Conservation (phyloP, 2,888 invertebrate genomes). For the Sphaerophoria rueppellii region DNA sequence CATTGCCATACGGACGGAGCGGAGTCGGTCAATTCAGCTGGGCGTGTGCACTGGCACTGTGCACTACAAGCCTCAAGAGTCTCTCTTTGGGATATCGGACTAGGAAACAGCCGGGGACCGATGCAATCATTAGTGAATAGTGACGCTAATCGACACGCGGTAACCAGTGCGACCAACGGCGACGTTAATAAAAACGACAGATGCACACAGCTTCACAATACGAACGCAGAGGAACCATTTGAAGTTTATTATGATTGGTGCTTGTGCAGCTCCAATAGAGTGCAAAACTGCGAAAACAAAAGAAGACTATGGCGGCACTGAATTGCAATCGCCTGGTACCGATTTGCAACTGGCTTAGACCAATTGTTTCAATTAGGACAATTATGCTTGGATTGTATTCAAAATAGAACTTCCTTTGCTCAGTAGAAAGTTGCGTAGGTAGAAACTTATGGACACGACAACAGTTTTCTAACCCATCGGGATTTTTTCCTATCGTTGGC, state of each 20-base stretch:
- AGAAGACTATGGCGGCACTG: neutral
- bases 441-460: neutral
- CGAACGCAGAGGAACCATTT: slow-evolving; percentile 8
- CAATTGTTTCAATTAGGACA: neutral
- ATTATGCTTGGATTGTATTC: neutral
- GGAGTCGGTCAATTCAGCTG: neutral
- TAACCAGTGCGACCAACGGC: neutral
- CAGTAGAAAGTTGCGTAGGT: neutral
- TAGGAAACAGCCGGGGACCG: neutral
- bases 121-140: neutral
- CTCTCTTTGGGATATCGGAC: neutral
- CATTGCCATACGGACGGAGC: neutral
- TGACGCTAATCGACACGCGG: neutral
- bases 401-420: neutral
- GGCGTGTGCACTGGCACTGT: neutral
- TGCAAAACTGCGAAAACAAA: slow-evolving; percentile 22
- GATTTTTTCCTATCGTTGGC: too few species aligned
- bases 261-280: neutral
- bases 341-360: neutral
- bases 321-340: neutral
- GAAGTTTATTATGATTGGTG: neutral
- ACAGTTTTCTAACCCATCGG: too few species aligned
- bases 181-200: slow-evolving; percentile 6
- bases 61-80: neutral
- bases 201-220: neutral